Evolutionary conservation across 2,888 invertebrate genomes (phyloP), one percentile per base, ranked within the genome.

Genomic region (Antheraea yamamai): DNA sequence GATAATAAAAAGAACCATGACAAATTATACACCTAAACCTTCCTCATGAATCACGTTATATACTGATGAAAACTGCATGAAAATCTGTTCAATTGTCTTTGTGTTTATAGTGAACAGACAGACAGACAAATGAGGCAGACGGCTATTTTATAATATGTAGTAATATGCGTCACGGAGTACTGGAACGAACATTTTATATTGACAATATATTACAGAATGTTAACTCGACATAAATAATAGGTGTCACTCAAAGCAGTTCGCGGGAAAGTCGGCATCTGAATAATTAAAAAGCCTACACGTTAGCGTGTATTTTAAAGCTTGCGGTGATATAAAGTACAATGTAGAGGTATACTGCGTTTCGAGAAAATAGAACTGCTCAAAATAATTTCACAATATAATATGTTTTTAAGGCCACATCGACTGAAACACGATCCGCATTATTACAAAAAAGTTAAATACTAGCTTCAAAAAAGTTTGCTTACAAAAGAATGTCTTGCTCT

Each of bases 271-370:
- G 61, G 26, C 14, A 16, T 66, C 64, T 66, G 64, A 66, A 66
- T 66, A 66, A 66, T 66, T 66, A 66, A 66, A 16, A 66, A 16
- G 30, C 30, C 30, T 66, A 66, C 64, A 66, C 64, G 64, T 66
- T 30, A 66, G 30, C 26, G 7, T 66, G 64, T 64, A 26, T 30
- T 66, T 16, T 26, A 30, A 66, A 16, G 2, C 1, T 30, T 10
- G 16, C 64, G 14, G 64, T 30, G 26, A 30, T 3, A 30, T 14
- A 30, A 30, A 66, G 30, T 30, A 64, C 4, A 26, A 7, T 61
- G 23, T 16, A n/a, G 61, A 16, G 0, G 4, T 64, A 1, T 26
- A 66, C 26, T 66, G 30, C 64, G 26, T 26, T 10, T 26, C 64
- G 20, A 26, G 16, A 3, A 26, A 66, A 26, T 16, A 14, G 64